Conservation (phyloP, 1,140 invertebrate species). For the Agrypnia vestita region DNA sequence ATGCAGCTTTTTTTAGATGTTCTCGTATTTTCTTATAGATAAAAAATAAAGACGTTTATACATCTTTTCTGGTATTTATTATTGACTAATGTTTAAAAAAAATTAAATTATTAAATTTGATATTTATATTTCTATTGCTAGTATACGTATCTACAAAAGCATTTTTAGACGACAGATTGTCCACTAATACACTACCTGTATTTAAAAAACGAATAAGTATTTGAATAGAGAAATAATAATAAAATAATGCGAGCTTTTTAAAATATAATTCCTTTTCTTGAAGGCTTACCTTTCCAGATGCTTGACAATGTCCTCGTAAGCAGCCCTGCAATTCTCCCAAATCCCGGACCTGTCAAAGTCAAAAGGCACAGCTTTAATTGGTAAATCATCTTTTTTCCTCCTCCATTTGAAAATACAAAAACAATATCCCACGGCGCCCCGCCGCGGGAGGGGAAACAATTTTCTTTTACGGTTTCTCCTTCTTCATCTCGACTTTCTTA, state of each 20-base stretch:
- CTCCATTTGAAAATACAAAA: constrained; percentile 39
- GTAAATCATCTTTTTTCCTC: constrained; percentile 57
- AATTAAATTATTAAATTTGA: no score
- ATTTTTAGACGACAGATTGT: constrained; percentile 10
- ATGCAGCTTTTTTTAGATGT: no score
- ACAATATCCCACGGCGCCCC: constrained; percentile 29
- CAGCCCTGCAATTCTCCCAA: constrained; percentile 94
- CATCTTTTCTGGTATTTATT: no score
- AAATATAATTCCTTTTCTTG: constrained; percentile 44
- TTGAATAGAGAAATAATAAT: not conserved
- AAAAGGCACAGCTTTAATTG: constrained; percentile 62
- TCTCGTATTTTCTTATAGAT: no score
- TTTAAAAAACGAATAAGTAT: not conserved
- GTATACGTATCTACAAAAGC: constrained; percentile 41
- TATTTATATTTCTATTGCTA: not conserved
- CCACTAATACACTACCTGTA: not conserved
- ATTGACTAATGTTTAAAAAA: no score
- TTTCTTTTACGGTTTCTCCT: constrained; percentile 54
- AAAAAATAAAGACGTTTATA: no score
- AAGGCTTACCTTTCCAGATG: constrained; percentile 88
- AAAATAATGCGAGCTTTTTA: not conserved
- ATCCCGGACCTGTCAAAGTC: constrained; percentile 85
- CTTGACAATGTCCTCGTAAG: constrained; percentile 94
- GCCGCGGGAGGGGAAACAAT: constrained; percentile 36
- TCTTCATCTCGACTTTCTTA: constrained; percentile 60